A percentile compares a stretch with the other conserved stretches of the same genome.
Evolutionary conservation across 2,113 vertebrate genomes (phyloP).

Genomic region (Corapipo altera): DNA sequence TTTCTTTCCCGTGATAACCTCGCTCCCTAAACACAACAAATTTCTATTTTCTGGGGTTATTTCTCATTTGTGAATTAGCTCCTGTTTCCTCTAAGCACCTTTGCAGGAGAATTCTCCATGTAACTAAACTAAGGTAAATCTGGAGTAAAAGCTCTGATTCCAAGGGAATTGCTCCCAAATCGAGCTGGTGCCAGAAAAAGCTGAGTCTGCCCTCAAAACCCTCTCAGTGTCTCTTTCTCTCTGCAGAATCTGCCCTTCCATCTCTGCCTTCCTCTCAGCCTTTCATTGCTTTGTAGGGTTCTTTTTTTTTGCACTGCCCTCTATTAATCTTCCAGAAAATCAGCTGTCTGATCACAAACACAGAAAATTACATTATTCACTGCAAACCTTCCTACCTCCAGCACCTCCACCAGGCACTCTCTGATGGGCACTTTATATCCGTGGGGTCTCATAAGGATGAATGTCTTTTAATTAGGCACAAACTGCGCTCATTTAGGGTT

Average conservation of each 20-base stretch:
- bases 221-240: neutral
- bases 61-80: neutral
- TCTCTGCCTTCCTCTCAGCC: neutral
- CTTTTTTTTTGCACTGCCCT: neutral
- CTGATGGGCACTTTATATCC: neutral
- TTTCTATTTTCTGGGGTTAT: neutral
- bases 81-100: neutral
- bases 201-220: neutral
- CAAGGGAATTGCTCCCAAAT: neutral
- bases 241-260: neutral
- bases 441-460: neutral
- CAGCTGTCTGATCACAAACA: neutral
- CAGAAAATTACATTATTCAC: neutral
- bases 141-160: neutral
- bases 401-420: neutral
- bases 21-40: neutral
- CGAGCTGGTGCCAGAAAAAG: neutral
- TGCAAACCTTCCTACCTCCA: neutral
- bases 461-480: slow-evolving; percentile 1
- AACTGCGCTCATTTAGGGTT: neutral
- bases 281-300: neutral
- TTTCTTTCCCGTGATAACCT: neutral
- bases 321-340: slow-evolving; percentile 16
- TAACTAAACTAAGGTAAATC: neutral
- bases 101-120: neutral